These are phyloP conservation scores for Myotis davidii DNA, from an alignment of 2,113 vertebrate genomes.

Conservation along the genomic window DNA sequence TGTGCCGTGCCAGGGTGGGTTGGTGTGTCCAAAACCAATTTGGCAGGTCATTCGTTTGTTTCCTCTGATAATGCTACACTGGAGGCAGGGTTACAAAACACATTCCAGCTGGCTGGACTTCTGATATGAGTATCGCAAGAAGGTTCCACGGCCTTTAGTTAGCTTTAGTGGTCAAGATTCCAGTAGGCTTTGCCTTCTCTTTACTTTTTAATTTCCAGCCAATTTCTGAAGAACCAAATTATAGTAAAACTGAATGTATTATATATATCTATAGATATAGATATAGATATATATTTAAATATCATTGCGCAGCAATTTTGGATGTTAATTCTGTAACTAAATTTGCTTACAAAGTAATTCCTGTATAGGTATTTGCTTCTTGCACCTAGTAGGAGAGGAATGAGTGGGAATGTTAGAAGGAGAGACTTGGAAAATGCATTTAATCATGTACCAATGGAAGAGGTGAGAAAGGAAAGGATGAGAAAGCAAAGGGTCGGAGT, in stretches of 20 bases:
- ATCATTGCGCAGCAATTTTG: not conserved
- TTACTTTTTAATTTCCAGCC: slow-evolving; percentile 57
- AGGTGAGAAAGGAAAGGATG: not conserved
- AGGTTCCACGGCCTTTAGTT: slow-evolving; percentile 39
- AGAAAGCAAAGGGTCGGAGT: not conserved
- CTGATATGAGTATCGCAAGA: slow-evolving; percentile 58
- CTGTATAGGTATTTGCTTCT: not conserved
- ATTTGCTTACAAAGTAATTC: not conserved
- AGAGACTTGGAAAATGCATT: not conserved
- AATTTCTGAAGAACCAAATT: slow-evolving; percentile 32
- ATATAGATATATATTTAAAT: not conserved
- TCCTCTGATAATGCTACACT: slow-evolving; percentile 71
- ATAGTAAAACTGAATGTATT: not conserved
- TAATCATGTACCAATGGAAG: not conserved
- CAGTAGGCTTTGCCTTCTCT: slow-evolving; percentile 47
- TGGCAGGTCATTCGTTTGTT: slow-evolving; percentile 70
- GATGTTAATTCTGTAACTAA: not conserved
- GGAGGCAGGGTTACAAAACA: slow-evolving; percentile 58
- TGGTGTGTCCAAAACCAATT: slow-evolving; percentile 64
- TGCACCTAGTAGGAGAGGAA: not conserved
- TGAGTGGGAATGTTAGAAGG: not conserved
- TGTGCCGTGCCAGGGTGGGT: not conserved
- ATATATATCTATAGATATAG: not conserved
- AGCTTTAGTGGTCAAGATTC: slow-evolving; percentile 57
- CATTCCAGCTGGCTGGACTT: slow-evolving; percentile 74